phyloP scores from a whole-genome alignment of 1,140 invertebrate species.

The Drosophila malerkotliana region DNA sequence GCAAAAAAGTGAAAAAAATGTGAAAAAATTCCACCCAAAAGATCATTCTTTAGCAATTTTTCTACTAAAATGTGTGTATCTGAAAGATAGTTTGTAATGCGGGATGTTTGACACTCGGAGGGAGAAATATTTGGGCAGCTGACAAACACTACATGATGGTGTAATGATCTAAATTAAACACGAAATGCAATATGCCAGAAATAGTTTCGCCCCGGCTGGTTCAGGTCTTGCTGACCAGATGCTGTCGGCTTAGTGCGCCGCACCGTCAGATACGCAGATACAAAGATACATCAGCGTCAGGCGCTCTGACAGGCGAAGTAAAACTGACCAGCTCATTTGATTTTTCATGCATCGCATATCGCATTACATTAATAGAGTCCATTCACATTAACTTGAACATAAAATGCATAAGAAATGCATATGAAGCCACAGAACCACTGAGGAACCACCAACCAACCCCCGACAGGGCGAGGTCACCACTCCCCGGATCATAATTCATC shows the following conservation, averaged over 20 bases:
- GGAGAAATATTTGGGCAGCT: conserved; percentile 75
- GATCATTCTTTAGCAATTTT: too few relatives aligned
- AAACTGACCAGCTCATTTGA: conserved; percentile 52
- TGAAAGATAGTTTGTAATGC: neutral
- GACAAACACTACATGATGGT: conserved; percentile 23
- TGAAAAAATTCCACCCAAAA: neutral
- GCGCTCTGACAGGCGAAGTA: conserved; percentile 32
- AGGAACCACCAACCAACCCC: conserved; percentile 60
- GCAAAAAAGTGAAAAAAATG: neutral
- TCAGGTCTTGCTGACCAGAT: conserved; percentile 57
- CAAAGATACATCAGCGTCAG: conserved; percentile 54
- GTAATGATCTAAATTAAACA: conserved; percentile 24
- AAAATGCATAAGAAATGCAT: conserved; percentile 24
- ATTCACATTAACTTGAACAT: conserved; percentile 32
- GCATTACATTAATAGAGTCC: conserved; percentile 71
- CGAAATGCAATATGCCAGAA: conserved; percentile 70
- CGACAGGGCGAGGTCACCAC: conserved; percentile 57
- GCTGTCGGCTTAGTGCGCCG: conserved; percentile 43
- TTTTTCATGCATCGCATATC: conserved; percentile 66
- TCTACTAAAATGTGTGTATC: too few relatives aligned
- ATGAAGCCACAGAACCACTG: conserved; percentile 20
- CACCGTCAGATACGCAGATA: neutral
- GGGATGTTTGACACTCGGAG: conserved; percentile 45
- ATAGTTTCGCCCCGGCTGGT: conserved; percentile 36
- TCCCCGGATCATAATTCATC: conserved; percentile 65